Percentiles rank a stretch among this genome's conserved stretches.
Conservation (phyloP, 2,113 vertebrate genomes). For the Ivindomyrus marchei region DNA sequence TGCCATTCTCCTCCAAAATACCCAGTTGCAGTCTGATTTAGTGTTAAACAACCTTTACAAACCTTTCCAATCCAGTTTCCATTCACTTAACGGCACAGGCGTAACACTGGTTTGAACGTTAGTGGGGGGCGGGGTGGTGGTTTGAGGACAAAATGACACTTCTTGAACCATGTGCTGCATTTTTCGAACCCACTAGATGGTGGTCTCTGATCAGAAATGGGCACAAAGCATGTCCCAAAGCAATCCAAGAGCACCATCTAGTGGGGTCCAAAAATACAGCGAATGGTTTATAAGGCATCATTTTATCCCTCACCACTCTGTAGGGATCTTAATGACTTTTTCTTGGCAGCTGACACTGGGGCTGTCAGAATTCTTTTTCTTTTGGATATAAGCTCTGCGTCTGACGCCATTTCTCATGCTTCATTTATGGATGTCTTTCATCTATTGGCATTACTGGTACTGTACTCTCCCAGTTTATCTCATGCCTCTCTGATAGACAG, state of each 20-base stretch:
- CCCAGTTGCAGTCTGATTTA: background rate
- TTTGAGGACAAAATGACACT: background rate
- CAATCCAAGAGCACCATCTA: background rate
- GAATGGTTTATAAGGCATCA: background rate
- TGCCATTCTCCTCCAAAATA: background rate
- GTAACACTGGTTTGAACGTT: background rate
- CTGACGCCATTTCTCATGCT: background rate
- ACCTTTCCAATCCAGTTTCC: background rate
- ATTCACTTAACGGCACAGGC: background rate
- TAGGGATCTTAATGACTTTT: background rate
- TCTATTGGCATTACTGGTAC: background rate
- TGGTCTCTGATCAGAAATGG: background rate
- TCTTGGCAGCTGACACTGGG: background rate
- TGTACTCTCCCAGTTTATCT: background rate
- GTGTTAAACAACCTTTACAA: background rate
- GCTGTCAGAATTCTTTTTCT: background rate
- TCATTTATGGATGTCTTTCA: background rate
- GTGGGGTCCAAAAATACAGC: background rate
- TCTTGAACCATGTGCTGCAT: background rate
- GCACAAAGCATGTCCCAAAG: background rate
- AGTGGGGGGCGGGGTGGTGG: too few relatives aligned
- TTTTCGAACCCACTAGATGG: background rate
- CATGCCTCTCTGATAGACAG: background rate
- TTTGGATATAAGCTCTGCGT: background rate
- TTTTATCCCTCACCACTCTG: background rate